phyloP scores from a whole-genome alignment of 2,797 vertebrate genomes.

The Macropus fuliginosus region DNA sequence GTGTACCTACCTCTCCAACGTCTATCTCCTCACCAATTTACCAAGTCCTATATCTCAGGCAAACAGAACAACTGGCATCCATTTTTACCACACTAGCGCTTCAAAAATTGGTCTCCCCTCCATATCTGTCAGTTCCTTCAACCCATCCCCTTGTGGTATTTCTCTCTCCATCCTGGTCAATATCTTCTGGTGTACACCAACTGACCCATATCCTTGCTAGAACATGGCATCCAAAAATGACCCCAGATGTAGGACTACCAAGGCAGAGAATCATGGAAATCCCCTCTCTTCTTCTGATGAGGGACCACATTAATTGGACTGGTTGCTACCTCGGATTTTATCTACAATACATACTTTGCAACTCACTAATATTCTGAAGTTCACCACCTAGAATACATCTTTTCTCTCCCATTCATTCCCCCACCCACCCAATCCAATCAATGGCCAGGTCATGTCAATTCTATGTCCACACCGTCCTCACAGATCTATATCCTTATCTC shows the following conservation, averaged over 20 bases:
- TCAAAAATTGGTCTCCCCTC: not conserved
- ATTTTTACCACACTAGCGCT: not conserved
- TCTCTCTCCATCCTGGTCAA: not conserved
- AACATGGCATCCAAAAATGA: not conserved
- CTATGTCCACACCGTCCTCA: no score
- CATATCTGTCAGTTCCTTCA: not conserved
- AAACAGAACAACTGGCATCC: not conserved
- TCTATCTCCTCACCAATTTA: not conserved
- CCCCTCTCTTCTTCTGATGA: not conserved
- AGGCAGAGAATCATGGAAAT: no score
- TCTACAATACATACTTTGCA: not conserved
- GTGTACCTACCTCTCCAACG: not conserved
- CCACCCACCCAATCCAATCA: no score
- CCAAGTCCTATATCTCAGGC: not conserved
- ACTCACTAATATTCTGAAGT: not conserved
- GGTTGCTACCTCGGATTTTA: not conserved
- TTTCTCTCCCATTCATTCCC: no score
- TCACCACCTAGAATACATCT: not conserved
- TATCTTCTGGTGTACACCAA: not conserved
- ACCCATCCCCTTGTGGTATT: not conserved
- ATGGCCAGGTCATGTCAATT: no score
- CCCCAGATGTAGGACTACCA: not conserved
- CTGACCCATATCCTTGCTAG: not conserved
- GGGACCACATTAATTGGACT: not conserved
- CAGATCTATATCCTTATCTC: no score